Evolutionary conservation across 2,888 invertebrate species (phyloP).

Genomic region (Periphyllus acericola): DNA sequence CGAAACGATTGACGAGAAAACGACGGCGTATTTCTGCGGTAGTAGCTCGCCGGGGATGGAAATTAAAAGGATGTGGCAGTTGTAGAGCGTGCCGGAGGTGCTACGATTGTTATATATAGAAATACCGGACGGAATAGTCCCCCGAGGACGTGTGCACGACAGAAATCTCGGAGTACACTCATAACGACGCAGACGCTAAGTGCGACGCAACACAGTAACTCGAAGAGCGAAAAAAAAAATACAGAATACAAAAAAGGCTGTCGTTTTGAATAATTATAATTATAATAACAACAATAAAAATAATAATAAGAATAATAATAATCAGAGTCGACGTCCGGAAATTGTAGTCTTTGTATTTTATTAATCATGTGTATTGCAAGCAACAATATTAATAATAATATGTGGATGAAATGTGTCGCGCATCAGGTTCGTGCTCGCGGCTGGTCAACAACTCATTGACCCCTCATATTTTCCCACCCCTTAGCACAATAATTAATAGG

Average conservation of each 20-base stretch:
- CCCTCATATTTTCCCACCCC: background rate
- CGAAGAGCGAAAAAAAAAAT: background rate
- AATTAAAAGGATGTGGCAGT: background rate
- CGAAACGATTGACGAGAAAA: too few species aligned
- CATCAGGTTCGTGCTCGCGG: background rate
- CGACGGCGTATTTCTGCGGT: too few species aligned
- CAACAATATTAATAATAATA: too few species aligned
- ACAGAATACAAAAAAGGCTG: background rate
- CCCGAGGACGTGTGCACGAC: background rate
- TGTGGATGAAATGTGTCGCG: background rate
- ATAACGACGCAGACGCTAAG: too few species aligned
- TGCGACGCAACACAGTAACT: too few species aligned
- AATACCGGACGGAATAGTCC: background rate
- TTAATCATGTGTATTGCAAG: too few species aligned
- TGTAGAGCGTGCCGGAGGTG: background rate
- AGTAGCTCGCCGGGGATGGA: background rate
- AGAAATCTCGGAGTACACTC: background rate
- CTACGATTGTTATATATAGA: background rate
- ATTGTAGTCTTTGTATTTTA: too few species aligned
- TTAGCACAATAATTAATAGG: background rate
- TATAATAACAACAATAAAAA: background rate
- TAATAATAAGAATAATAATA: background rate
- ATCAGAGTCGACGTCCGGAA: too few species aligned
- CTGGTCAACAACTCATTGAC: background rate
- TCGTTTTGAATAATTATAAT: background rate